Evolutionary conservation across 2,797 vertebrate species (phyloP), one percentile per base, ranked within the genome.

Genomic region (Anas bahamensis): DNA sequence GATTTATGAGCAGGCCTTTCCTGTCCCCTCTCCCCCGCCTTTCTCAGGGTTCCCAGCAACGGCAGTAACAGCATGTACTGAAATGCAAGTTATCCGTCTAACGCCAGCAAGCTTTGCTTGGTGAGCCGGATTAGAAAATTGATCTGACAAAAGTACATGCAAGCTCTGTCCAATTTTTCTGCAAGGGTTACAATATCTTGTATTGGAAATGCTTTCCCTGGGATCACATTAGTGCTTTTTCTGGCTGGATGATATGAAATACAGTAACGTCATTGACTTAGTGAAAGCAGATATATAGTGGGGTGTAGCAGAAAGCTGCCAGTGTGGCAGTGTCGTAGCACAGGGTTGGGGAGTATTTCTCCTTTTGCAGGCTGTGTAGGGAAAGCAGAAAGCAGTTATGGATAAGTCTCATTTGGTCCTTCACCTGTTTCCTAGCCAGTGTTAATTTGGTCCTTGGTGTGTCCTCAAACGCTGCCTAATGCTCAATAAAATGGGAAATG

Each of bases 141-240:
- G 92, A 89, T 92, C 78, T 95, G 90, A 91, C 76, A 73, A 73
- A 93, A 93, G 86, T 59, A 87, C 59, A 33, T 33, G n/a, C 1
- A 4, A 73, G 35, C 41, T 23, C 48, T 60, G 24, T 35, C 66
- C 60, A 41, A 23, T 70, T 88, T 83, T 93, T 74, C 83, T 90
- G 79, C 63, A 81, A 75, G 73, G 50, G 65, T 80, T 90, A 80
- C 8, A 2, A 84, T 70, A 42, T 42, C 59, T 90, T 75, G 22
- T 52, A 82, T 53, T 92, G 73, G 76, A 91, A 95, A 76, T 1
- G 17, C 86, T 78, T 90, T 88, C 66, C 35, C 79, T 78, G 46
- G 65, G 76, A 95, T 93, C 78, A 63, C 35, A 53, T 85, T 69
- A 72, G 17, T 60, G 39, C 37, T 89, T 75, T 48, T 70, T 69